Evolutionary conservation across 2,113 vertebrate species (phyloP).

Genomic region (Pelmatolapia mariae): DNA sequence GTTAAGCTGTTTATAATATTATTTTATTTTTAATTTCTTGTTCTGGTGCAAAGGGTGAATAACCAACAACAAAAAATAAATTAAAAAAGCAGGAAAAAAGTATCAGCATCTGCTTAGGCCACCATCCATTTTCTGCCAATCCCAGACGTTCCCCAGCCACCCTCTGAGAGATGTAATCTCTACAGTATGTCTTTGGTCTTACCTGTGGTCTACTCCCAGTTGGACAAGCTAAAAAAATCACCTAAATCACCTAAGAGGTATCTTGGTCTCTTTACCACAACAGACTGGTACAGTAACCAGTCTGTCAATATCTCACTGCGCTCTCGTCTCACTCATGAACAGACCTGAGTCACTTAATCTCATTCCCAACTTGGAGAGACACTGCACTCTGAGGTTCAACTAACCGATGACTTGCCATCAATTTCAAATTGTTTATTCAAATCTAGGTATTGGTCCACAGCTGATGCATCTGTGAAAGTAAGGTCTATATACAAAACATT

Average conservation of each 20-base stretch:
- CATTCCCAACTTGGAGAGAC: neutral
- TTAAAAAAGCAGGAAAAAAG: neutral
- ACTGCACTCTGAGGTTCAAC: neutral
- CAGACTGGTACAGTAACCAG: neutral
- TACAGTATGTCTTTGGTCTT: neutral
- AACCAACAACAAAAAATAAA: neutral
- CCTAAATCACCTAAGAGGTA: neutral
- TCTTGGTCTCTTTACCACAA: neutral
- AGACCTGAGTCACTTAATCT: neutral
- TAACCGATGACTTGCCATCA: neutral
- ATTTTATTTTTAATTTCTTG: neutral
- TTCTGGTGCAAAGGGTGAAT: neutral
- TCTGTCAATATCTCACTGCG: neutral
- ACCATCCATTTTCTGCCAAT: neutral
- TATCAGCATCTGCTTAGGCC: neutral
- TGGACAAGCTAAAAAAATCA: neutral
- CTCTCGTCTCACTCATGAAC: neutral
- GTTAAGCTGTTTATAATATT: neutral
- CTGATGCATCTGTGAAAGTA: neutral
- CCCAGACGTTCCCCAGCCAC: neutral
- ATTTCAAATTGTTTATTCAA: neutral
- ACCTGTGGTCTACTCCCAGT: neutral
- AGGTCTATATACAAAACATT: neutral
- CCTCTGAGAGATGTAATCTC: neutral
- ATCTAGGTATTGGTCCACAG: neutral